Evolutionary conservation across 2,797 vertebrate species (phyloP), one percentile per base, ranked within the genome.

Genomic region (Cygnus olor): DNA sequence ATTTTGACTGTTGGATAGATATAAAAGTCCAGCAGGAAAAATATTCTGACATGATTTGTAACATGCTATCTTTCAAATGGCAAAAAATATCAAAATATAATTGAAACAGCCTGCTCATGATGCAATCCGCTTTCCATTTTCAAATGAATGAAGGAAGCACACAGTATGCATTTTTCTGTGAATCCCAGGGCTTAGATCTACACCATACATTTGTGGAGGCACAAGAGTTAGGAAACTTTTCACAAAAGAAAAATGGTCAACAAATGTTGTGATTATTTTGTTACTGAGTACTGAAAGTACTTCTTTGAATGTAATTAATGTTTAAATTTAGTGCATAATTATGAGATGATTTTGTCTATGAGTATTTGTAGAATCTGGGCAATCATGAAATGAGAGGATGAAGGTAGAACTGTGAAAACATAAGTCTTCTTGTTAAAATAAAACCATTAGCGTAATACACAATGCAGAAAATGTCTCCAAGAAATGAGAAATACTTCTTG

Each of bases 1-100:
- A 97, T 95, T 97, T 96, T 95, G 95, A 97, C 95, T 96, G 76
- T 66, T 92, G 86, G 79, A 90, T 80, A 96, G 94, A 96, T 96
- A 95, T 94, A 94, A 36, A 95, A 96, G 95, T 96, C 95, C 96
- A 92, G 91, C 49, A 96, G 88, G 88, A 95, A 97, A 95, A 95
- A 92, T 94, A 95, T 93, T 96, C 93, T 94, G 91, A 94, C 95
- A 90, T 96, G 95, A 96, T 97, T 96, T 97, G 95, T 90, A 92
- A 87, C 84, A 85, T 19, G 42, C 69, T 96, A 96, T 95, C 91
- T 96, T 95, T 96, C 93, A 94, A 95, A 96, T 51, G 76, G 84
- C 54, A 91, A 93, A 91, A 95, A 97, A 96, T 40, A 96, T 89
- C 88, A 94, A 94, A 93, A 94, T 87, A 87, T 93, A 95, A 95